These are phyloP conservation scores for Hemicentrotus pulcherrimus DNA, from an alignment of 35 echinoderm and acorn worm species.

Conservation along the genomic window DNA sequence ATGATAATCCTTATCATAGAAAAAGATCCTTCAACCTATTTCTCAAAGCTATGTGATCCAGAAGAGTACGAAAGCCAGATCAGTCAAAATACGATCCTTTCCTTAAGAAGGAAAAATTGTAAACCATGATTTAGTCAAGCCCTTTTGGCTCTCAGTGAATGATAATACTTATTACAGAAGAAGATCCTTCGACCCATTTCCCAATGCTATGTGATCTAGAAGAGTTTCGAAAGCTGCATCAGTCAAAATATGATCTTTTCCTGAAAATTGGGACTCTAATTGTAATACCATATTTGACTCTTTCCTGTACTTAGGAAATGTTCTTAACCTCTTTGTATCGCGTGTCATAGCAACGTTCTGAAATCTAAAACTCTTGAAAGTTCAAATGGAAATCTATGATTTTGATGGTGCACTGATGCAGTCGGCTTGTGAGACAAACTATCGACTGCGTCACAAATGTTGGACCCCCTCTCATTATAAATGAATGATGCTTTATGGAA, in stretches of 20 bases:
- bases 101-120: neutral
- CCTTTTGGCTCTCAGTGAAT: no score
- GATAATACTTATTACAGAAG: neutral
- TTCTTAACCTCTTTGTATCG: constrained; percentile 11
- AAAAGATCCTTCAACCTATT: neutral
- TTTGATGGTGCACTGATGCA: neutral
- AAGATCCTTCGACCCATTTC: neutral
- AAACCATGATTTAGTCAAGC: no score
- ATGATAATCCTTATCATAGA: neutral
- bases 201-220: neutral
- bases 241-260: neutral
- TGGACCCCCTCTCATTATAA: neutral
- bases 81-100: neutral
- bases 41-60: neutral
- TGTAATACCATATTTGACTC: neutral
- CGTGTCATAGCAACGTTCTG: neutral
- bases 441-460: neutral
- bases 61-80: neutral
- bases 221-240: neutral
- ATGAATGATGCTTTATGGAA: neutral
- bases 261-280: neutral
- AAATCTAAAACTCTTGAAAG: neutral
- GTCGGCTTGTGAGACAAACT: neutral
- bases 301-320: neutral
- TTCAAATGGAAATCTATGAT: constrained; percentile 8